Conservation (phyloP, 2,888 invertebrate species). For the Drymonia ruficornis region DNA sequence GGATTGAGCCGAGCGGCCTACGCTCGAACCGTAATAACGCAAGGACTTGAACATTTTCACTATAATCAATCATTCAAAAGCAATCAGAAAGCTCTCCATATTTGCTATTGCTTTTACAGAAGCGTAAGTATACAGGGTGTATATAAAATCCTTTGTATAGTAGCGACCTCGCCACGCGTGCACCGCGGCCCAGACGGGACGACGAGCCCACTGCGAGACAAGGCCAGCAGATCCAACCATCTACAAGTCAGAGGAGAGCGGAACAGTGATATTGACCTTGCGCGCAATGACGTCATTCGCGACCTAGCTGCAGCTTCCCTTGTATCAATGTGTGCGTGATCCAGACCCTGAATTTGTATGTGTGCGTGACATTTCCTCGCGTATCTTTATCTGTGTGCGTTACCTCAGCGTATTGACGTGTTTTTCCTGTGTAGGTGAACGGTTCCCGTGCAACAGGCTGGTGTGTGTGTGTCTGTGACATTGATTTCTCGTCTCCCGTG, state of each 20-base stretch:
- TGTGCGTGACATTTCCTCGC: conserved; percentile 48
- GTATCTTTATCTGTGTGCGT: conserved; percentile 22
- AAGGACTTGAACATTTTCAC: too few relatives aligned
- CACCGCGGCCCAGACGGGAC: conserved; percentile 72
- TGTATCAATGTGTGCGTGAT: conserved; percentile 68
- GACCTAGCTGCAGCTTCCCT: conserved; percentile 84
- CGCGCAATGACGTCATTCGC: conserved; percentile 84
- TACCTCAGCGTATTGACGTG: conserved; percentile 32
- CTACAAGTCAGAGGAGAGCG: conserved; percentile 48
- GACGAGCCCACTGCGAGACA: conserved; percentile 60
- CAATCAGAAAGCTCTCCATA: neutral
- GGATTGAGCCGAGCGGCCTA: too few relatives aligned
- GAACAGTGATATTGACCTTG: conserved; percentile 81
- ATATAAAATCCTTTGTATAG: neutral
- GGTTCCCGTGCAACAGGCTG: conserved; percentile 62
- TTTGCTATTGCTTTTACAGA: neutral
- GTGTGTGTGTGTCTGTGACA: conserved; percentile 61
- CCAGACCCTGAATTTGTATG: conserved; percentile 74
- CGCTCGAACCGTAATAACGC: too few relatives aligned
- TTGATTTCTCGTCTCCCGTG: conserved; percentile 67
- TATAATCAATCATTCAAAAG: neutral
- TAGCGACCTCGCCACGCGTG: conserved; percentile 43
- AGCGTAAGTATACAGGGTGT: neutral
- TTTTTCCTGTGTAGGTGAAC: conserved; percentile 30
- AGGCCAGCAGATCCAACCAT: conserved; percentile 38